A percentile compares a stretch with the other conserved stretches of the same genome.
phyloP scores from a whole-genome alignment of 2,888 invertebrate species.

The Druceiella hillmani region DNA sequence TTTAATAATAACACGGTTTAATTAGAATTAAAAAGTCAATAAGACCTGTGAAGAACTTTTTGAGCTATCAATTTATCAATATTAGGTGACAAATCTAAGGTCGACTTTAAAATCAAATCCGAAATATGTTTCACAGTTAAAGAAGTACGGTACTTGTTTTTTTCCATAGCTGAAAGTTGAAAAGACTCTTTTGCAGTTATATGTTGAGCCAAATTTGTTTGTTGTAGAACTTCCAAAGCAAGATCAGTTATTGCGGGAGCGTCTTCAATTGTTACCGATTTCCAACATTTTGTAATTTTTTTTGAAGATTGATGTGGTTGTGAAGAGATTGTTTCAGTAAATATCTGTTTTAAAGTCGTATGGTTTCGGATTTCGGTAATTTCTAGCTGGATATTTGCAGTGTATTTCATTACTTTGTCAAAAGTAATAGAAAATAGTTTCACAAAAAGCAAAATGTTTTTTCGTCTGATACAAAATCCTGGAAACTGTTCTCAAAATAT shows the following conservation, averaged over 20 bases:
- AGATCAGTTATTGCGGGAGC: not conserved
- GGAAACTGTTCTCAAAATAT: no score
- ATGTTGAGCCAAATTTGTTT: constrained; percentile 1
- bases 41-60: not conserved
- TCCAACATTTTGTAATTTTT: not conserved
- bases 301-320: no score
- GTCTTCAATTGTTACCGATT: not conserved
- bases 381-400: no score
- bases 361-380: no score
- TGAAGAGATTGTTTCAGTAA: no score
- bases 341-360: no score
- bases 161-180: not conserved
- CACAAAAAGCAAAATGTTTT: no score
- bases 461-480: no score
- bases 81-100: not conserved
- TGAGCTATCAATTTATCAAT: not conserved
- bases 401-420: no score
- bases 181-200: not conserved
- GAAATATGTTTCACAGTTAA: constrained; percentile 2
- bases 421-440: no score
- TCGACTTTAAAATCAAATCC: constrained; percentile 1
- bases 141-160: constrained; percentile 1
- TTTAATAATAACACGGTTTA: not conserved
- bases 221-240: constrained; percentile 1
- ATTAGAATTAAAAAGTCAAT: not conserved